These are phyloP conservation scores for Macrotrachela quadricornifera DNA, from an alignment of 1,140 invertebrate species.

Conservation along the genomic window DNA sequence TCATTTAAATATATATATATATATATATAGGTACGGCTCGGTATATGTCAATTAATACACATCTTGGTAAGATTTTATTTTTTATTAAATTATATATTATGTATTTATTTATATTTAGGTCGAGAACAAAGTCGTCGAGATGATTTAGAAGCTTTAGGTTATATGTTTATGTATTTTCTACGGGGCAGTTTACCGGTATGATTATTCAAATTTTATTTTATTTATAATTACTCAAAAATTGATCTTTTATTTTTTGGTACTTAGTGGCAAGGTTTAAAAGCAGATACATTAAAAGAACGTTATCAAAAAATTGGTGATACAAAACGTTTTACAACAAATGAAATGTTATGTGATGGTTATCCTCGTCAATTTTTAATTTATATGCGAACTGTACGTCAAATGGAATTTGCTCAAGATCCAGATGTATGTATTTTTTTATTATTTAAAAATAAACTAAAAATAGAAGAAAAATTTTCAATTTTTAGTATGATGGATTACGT, in stretches of 20 bases:
- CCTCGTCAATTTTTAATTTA: constrained; percentile 8
- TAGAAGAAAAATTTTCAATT: too few relatives aligned
- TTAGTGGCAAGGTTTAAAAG: constrained; percentile 10
- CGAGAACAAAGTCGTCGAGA: constrained; percentile 91
- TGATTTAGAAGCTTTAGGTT: constrained; percentile 91
- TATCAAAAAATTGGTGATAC: constrained; percentile 10
- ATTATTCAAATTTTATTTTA: not conserved
- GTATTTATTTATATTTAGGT: not conserved
- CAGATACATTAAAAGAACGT: constrained; percentile 5
- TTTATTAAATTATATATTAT: too few relatives aligned
- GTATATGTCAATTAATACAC: constrained; percentile 7
- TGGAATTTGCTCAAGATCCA: constrained; percentile 9
- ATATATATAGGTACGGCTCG: not conserved
- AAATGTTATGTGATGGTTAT: constrained; percentile 9
- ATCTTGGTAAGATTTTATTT: not conserved
- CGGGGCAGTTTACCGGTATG: not conserved
- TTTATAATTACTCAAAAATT: not conserved
- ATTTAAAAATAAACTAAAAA: too few relatives aligned
- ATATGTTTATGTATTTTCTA: constrained; percentile 82
- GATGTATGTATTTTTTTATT: not conserved
- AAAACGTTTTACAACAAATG: constrained; percentile 1
- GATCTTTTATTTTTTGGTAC: constrained; percentile 4
- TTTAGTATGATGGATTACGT: too few relatives aligned
- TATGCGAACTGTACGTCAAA: constrained; percentile 1
- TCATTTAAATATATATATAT: too few relatives aligned